Conservation (phyloP, 2,113 vertebrate species). For the Tachycineta bicolor region DNA sequence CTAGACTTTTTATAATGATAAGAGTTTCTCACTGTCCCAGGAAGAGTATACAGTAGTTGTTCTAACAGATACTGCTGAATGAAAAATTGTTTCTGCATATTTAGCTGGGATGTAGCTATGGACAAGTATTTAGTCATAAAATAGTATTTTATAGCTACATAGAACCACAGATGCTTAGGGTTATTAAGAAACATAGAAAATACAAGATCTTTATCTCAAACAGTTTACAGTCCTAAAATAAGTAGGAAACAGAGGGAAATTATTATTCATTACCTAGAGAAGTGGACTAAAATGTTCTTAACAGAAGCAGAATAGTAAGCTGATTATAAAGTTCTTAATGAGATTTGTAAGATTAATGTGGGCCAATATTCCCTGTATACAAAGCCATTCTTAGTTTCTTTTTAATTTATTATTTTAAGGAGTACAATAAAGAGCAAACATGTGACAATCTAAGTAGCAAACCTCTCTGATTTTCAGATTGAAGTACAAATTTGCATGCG, state of each 20-base stretch:
- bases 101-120: not conserved
- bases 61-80: not conserved
- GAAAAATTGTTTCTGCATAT: not conserved
- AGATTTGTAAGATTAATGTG: conserved; percentile 60
- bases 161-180: not conserved
- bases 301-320: conserved; percentile 60
- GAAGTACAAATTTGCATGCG: not conserved
- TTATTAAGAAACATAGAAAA: not conserved
- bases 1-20: not conserved
- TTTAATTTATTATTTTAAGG: conserved; percentile 30
- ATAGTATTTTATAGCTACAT: not conserved
- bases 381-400: conserved; percentile 40
- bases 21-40: not conserved
- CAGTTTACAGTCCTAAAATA: not conserved
- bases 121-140: not conserved
- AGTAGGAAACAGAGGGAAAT: not conserved
- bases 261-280: not conserved
- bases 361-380: conserved; percentile 39
- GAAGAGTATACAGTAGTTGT: not conserved
- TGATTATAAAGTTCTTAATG: conserved; percentile 67
- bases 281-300: conserved; percentile 36
- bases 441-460: conserved; percentile 40
- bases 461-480: not conserved
- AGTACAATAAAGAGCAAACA: conserved; percentile 5
- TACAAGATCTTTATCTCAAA: not conserved